A percentile compares a stretch with the other conserved stretches of the same genome.
These are phyloP conservation scores for Chymomyza caudatula DNA, from an alignment of 2,888 invertebrate species.

Conservation along the genomic window DNA sequence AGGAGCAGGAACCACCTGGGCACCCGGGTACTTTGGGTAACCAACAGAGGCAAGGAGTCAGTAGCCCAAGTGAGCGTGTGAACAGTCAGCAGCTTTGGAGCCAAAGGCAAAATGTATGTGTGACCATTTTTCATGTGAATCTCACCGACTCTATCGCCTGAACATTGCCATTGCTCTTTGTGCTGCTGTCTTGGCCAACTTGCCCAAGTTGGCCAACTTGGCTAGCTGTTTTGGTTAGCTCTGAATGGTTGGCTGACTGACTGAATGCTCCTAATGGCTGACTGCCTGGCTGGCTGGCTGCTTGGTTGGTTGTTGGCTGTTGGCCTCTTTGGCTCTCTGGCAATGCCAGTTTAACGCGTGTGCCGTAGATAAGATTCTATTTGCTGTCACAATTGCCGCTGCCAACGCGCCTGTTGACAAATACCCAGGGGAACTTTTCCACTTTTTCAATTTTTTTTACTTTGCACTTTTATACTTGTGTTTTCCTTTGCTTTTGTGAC, in stretches of 20 bases:
- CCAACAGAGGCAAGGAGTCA: constrained; percentile 12
- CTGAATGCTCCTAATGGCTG: neutral
- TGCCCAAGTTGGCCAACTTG: constrained; percentile 32
- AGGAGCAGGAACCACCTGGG: neutral
- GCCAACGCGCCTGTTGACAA: constrained; percentile 51
- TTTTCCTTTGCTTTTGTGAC: constrained; percentile 11
- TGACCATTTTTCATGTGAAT: constrained; percentile 61
- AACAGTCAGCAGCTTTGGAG: constrained; percentile 60
- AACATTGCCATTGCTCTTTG: constrained; percentile 4
- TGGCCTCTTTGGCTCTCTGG: constrained; percentile 12
- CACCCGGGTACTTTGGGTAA: neutral
- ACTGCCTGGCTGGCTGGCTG: constrained; percentile 12
- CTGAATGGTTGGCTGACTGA: constrained; percentile 8
- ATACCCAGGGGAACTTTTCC: constrained; percentile 46
- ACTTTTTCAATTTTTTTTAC: constrained; percentile 31
- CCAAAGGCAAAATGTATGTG: constrained; percentile 60
- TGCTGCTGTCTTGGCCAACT: neutral
- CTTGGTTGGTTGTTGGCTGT: neutral
- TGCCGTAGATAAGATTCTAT: constrained; percentile 60
- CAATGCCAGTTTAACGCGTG: constrained; percentile 48
- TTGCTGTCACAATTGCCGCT: constrained; percentile 49
- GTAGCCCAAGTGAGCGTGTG: constrained; percentile 44
- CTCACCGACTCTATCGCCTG: constrained; percentile 19
- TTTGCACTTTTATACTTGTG: neutral
- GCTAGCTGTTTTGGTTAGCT: neutral